Evolutionary conservation across 37 sponge, comb jelly and placozoan genomes (phyloP), one percentile per base, ranked within the genome.

Genomic region (Tethya wilhelma): DNA sequence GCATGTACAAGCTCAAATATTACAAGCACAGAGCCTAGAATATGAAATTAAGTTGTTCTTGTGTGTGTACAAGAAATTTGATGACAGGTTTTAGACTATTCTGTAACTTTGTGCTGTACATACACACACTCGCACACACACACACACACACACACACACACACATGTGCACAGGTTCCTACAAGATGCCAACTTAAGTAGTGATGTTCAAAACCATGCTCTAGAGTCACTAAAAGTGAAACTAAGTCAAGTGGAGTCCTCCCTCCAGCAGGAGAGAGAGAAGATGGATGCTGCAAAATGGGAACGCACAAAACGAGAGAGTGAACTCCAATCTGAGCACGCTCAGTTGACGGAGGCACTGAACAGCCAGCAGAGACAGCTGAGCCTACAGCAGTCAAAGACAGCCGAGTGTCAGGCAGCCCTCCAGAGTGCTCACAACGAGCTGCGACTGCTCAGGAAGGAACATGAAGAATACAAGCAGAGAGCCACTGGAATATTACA

Each of bases 401-500:
- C 19, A 11, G 32, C 58, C 0, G 87, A 80, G 44, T 66, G 40
- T 33, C 87, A 80, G 37, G 55, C 64, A 14, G 25, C 73, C 22
- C 65, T 86, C 29, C 56, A 59, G 63, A 34, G 49, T 32, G 66
- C 56, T 2, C 71, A 73, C 31, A 71, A 56, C 53, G 84, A 91
- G 30, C 71, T 78, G 7, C 60, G 59, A 2, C 25, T 44, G 41
- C 60, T 79, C 30, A 73, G 71, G 56, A 69, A 79, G 38, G 90
- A 94, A 37, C 73, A 86, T 64, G 59, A 68, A 0, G 94, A 94
- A 17, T 94, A 94, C 69, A 90, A 87, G 64, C 80, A 86, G 59
- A 86, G 79, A 44, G 94, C 94, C 11, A 40, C 88, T 64, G 66
- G 71, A 53, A 90, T 94, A 55, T 81, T 94, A 0, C 94, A 88